phyloP scores from a whole-genome alignment of 2,888 invertebrate species.

The Caenorhabditis sp. region DNA sequence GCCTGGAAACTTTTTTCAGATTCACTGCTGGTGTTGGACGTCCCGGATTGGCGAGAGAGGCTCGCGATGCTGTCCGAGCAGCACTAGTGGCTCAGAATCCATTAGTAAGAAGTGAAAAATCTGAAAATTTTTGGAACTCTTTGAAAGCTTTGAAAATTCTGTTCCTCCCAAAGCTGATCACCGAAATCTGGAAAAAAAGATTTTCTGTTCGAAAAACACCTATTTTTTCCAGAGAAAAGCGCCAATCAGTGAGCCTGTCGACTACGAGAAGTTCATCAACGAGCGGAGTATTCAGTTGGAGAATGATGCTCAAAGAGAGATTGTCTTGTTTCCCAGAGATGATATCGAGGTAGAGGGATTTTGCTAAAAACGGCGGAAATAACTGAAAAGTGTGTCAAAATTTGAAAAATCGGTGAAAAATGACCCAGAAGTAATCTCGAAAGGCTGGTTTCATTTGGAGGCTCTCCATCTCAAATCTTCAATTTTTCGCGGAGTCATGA shows the following conservation, averaged over 20 bases:
- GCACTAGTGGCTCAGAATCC: constrained; percentile 79
- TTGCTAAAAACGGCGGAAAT: too few relatives aligned
- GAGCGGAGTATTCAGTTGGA: constrained; percentile 80
- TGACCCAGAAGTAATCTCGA: neutral
- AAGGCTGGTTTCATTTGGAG: too few relatives aligned
- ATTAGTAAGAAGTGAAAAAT: constrained; percentile 54
- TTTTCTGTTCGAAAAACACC: neutral
- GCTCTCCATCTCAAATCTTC: too few relatives aligned
- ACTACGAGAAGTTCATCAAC: constrained; percentile 81
- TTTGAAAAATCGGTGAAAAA: neutral
- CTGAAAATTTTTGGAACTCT: neutral
- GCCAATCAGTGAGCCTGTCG: constrained; percentile 78
- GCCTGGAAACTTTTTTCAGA: too few relatives aligned
- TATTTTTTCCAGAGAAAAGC: constrained; percentile 74
- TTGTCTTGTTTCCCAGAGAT: constrained; percentile 82
- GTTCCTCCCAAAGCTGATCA: too few relatives aligned
- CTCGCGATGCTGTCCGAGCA: constrained; percentile 80
- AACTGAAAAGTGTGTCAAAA: neutral
- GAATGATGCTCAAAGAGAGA: constrained; percentile 80
- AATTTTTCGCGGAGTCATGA: too few relatives aligned
- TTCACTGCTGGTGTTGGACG: constrained; percentile 81
- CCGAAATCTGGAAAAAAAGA: neutral
- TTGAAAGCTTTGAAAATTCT: too few relatives aligned
- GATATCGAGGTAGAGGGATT: constrained; percentile 81
- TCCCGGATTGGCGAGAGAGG: constrained; percentile 80